Base-by-base conservation (phyloP, 2,797 vertebrate genomes). In the Brachymystax lenok region DNA sequence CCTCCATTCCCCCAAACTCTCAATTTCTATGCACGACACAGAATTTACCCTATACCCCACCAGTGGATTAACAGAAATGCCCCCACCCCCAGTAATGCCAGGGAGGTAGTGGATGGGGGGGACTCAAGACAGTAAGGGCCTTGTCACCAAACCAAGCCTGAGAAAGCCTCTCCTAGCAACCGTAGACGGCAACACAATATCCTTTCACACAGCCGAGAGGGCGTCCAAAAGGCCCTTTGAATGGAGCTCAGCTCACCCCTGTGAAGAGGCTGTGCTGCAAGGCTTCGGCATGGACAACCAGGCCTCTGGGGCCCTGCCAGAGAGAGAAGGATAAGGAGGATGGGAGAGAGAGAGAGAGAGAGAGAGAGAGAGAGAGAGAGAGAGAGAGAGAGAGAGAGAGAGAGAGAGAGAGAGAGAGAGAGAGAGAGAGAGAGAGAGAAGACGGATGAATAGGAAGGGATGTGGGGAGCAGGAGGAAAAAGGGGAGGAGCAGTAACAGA, bases 131-230 rank as follows among this genome's bases (percentile, higher is more conserved):
- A 92, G 86, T 75, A 85, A 88, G 84, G 71, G 88, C 89, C 87
- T 92, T 92, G 92, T 94, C 89, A 86, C 90, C 93, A 88, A 86
- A 94, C 80, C 78, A 81, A 90, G 90, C 92, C 90, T 92, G 86
- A 89, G 89, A 85, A 92, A 88, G 84, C 77, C 82, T 94, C 94
- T 93, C 93, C 82, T 93, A 94, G 95, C 94, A 96, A 96, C 95
- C 82, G 77, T 56, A 73, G 46, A 5, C 81, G 68, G 82, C 74
- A 64, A 90, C 83, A 88, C 83, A 89, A 87, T 87, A 90, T 91
- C 90, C 89, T 94, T 93, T 94, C 92, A 93, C 82, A 86, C 84
- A 81, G 78, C 84, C 81, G 74, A 80, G 84, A 86, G 86, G 73
- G 84, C 80, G 86, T 77, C 93, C 92, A 94, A 93, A 78, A 92